Base-by-base conservation (phyloP, 92 coral and sea anemone genomes). In the Pocillopora grandis region DNA sequence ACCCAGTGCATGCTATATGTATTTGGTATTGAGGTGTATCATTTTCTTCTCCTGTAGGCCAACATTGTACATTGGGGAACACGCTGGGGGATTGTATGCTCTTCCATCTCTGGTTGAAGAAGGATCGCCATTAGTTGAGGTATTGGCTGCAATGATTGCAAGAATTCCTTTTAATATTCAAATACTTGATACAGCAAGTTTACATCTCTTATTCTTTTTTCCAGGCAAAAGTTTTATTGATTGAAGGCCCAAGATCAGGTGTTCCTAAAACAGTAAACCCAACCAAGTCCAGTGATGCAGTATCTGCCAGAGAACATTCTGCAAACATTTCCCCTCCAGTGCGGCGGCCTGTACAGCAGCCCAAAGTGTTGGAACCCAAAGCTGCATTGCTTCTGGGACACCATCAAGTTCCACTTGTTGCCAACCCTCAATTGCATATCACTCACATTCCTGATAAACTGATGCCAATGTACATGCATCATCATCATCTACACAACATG, bases 51-150 rank as follows among this genome's bases (percentile, higher is more conserved):
- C 13, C 66, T 78, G 7, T 63, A 97, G 99, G 86, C 97, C 99
- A 15, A 97, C 98, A 8, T 78, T 97, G 35, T 97, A 92, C 88
- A 93, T 97, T 67, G 99, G 99, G 52, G 98, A 97, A 75, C 98
- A 97, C 69, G 78, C 95, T 0, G 98, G 96, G 33, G 98, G 96
- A 23, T 86, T 94, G 68, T 97, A 92, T 88, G 99, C 99, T 14
- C 83, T 97, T 17, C 99, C 99, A 10, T 97, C 99, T 11, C 90
- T 97, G n/a, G 93, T 97, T 16, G 99, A 94, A 72, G 98, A 94
- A 70, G 98, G 98, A 8, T 92, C 98, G 1, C 91, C 92, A 31
- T 88, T 96, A 62, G 98, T 96, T 72, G 98, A 96, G 91, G 99
- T 96, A 90, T 42, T 72, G 14, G 37, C 31, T 48, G 35, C 77